Evolutionary conservation across 2,888 invertebrate genomes (phyloP).

Genomic region (Marasmarcha lunaedactyla): DNA sequence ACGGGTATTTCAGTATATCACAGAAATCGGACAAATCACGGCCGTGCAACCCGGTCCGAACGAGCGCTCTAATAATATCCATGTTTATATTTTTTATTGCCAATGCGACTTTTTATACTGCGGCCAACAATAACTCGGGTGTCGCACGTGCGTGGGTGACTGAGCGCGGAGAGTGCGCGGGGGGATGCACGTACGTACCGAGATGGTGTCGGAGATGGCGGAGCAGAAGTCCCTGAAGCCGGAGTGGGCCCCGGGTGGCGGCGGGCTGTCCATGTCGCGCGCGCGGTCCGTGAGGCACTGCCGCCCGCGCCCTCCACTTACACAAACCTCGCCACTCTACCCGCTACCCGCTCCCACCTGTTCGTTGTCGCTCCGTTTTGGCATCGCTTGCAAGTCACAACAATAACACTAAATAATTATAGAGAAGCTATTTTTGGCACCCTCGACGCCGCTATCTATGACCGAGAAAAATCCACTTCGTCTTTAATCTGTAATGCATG

Average conservation of each 20-base stretch:
- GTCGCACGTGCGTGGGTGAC: slow-evolving; percentile 7
- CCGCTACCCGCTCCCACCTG: slow-evolving; percentile 59
- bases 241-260: slow-evolving; percentile 33
- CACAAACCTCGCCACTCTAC: slow-evolving; percentile 39
- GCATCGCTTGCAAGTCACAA: slow-evolving; percentile 56
- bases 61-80: slow-evolving; percentile 67
- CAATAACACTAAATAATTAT: slow-evolving; percentile 66
- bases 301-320: slow-evolving; percentile 49
- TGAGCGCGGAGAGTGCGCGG: slow-evolving; percentile 11
- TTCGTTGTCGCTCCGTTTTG: slow-evolving; percentile 58
- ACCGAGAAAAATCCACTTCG: slow-evolving; percentile 38
- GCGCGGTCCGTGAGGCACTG: slow-evolving; percentile 48
- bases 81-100: slow-evolving; percentile 67
- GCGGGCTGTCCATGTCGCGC: slow-evolving; percentile 18
- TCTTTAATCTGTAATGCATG: slow-evolving; percentile 20
- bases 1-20: slow-evolving; percentile 66
- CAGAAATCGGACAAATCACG: slow-evolving; percentile 64
- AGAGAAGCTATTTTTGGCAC: slow-evolving; percentile 50
- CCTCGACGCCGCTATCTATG: slow-evolving; percentile 28
- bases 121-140: neutral
- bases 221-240: slow-evolving; percentile 66
- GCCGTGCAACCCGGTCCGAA: slow-evolving; percentile 64
- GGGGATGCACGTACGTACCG: slow-evolving; percentile 51
- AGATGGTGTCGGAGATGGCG: slow-evolving; percentile 61
- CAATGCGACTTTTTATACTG: slow-evolving; percentile 53